These are phyloP conservation scores for Clarias gariepinus DNA, from an alignment of 2,113 vertebrate species.

Conservation along the genomic window DNA sequence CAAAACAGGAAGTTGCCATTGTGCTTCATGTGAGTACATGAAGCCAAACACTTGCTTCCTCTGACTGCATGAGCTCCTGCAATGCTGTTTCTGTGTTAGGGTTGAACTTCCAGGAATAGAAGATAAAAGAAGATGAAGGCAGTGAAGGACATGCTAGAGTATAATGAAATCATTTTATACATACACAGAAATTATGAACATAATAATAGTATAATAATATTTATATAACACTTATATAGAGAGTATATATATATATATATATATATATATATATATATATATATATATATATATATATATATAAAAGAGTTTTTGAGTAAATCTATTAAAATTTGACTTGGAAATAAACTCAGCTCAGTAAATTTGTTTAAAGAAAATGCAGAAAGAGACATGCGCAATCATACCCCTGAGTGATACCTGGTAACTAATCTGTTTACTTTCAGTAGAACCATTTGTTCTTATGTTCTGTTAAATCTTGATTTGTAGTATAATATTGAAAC, in stretches of 20 bases:
- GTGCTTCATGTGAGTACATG: conserved; percentile 37
- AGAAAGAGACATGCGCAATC: neutral
- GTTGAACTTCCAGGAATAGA: conserved; percentile 33
- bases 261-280: too few species aligned
- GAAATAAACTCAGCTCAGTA: neutral
- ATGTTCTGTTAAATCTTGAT: neutral
- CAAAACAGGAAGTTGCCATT: conserved; percentile 46
- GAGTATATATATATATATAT: too few species aligned
- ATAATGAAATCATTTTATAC: neutral
- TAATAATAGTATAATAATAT: too few species aligned
- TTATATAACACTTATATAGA: too few species aligned
- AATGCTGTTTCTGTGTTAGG: neutral
- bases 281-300: too few species aligned
- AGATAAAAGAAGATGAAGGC: neutral
- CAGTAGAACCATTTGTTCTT: neutral
- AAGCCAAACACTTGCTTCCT: conserved; percentile 40
- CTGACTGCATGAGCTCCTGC: conserved; percentile 2
- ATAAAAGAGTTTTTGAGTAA: neutral
- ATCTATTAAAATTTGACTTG: neutral
- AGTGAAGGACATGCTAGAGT: neutral
- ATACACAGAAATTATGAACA: neutral
- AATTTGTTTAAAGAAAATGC: neutral
- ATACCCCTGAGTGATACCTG: neutral
- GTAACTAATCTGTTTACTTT: neutral
- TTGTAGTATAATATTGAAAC: neutral